Evolutionary conservation across 2,888 invertebrate genomes (phyloP), one percentile per base, ranked within the genome.

Genomic region (Harpalus rufipes): DNA sequence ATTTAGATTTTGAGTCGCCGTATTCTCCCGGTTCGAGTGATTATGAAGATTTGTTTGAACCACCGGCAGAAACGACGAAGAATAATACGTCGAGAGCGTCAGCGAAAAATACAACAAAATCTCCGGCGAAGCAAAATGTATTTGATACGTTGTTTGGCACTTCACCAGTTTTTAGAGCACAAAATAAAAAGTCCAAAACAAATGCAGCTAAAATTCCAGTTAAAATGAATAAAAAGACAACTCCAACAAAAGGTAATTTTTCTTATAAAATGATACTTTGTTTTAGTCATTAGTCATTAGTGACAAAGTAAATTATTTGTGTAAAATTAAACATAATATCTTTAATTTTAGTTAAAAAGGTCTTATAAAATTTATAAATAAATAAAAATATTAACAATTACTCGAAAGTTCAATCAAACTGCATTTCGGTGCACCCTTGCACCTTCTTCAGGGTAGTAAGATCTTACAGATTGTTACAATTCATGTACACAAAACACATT

Each of bases 21-120:
- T 97, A 97, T 91, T 97, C 97, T 76, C 97, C 97, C 0, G 97
- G 96, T 68, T 96, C 96, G n/a, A 96, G 95, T 88, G 96, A 97
- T 90, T 96, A 96, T 89, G 96, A 97, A 88, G 97, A 97, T 90
- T 93, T 97, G 86, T 97, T 97, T 91, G 95, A 96, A 90, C 97
- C 97, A 79, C 96, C 96, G 25, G 90, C 92, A 65, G 91, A 91
- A 58, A 86, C 87, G 5, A 86, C 86, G 7, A 86, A 86, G 0
- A 87, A 86, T 78, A 85, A 85, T 6, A 68, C 78, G 5, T 86
- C 87, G 44, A 87, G 87, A 82, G 63, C 76, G 72, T 87, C 80
- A 85, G 76, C 81, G 74, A 86, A 81, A 74, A 89, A 85, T 32
- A 89, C 88, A 85, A 88, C 86, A n/a, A 87, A 89, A 76, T 88